Percentiles rank a stretch among this genome's conserved stretches.
These are phyloP conservation scores for Capitulum mitella DNA, from an alignment of 2,888 invertebrate genomes.

Conservation along the genomic window DNA sequence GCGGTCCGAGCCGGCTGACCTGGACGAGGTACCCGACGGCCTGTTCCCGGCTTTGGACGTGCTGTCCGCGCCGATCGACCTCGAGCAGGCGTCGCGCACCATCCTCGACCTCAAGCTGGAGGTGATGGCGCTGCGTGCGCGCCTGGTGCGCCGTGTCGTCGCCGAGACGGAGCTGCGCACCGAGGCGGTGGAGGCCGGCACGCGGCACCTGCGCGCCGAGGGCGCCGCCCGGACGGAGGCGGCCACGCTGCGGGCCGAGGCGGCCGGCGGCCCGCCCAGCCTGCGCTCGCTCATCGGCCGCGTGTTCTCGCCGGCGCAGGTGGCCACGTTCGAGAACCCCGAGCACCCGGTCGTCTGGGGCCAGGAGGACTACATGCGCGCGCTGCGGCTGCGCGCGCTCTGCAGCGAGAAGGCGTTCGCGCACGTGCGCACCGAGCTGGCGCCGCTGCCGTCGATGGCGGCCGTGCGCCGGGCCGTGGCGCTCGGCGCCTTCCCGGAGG, in stretches of 20 bases:
- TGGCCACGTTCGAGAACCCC: neutral
- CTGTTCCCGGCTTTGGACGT: neutral
- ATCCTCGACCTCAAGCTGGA: neutral
- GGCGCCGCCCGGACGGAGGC: neutral
- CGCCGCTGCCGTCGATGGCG: neutral
- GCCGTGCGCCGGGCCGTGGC: neutral
- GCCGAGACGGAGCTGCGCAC: neutral
- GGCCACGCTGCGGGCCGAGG: too few relatives aligned
- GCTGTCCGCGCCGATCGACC: neutral
- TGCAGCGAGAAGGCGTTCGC: neutral
- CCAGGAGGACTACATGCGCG: neutral
- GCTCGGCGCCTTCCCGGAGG: neutral
- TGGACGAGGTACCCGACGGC: neutral
- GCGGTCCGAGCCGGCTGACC: neutral
- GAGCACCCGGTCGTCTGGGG: neutral
- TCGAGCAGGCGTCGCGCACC: neutral
- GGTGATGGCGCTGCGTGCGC: slow-evolving; percentile 2
- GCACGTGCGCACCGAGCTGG: neutral
- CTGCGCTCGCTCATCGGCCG: too few relatives aligned
- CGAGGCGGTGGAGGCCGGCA: neutral
- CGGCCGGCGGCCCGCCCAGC: neutral
- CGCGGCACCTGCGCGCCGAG: neutral
- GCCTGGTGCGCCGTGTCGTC: neutral
- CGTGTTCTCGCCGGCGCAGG: neutral
- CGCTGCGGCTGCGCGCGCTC: neutral